Percentiles rank a stretch among this genome's conserved stretches.
Conservation (phyloP, 2,113 vertebrate species). For the Gnathonemus longibarbis region DNA sequence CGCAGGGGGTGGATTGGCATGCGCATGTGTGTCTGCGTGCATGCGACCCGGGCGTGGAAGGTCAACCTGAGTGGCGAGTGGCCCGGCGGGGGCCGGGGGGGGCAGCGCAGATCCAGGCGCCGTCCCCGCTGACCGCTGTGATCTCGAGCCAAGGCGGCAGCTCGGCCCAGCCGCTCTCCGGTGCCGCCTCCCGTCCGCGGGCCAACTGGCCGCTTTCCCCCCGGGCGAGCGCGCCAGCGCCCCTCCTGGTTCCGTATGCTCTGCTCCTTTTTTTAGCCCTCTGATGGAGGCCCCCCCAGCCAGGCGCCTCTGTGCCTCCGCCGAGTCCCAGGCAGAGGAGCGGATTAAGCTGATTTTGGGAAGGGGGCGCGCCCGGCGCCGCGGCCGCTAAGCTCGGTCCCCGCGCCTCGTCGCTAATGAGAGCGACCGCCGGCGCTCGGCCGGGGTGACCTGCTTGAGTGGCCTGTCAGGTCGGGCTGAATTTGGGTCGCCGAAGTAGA, state of each 20-base stretch:
- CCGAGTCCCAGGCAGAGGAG: constrained; percentile 56
- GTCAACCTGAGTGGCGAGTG: constrained; percentile 52
- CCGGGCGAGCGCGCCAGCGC: constrained; percentile 50
- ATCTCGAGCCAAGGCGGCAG: constrained; percentile 63
- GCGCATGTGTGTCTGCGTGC: constrained; percentile 9
- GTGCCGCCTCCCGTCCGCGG: constrained; percentile 57
- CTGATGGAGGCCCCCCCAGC: constrained; percentile 50
- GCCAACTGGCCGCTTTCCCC: constrained; percentile 63
- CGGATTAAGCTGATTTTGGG: constrained; percentile 63
- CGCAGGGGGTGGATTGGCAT: neutral
- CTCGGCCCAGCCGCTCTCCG: constrained; percentile 59
- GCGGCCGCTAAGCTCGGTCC: constrained; percentile 68
- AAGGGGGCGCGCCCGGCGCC: constrained; percentile 58
- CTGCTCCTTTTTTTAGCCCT: constrained; percentile 55
- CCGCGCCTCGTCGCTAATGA: constrained; percentile 58
- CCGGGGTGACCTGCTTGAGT: constrained; percentile 26
- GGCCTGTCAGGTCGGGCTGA: neutral
- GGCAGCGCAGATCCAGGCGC: constrained; percentile 43
- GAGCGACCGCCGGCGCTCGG: constrained; percentile 36
- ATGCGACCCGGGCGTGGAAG: constrained; percentile 39
- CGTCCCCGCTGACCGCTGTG: constrained; percentile 65
- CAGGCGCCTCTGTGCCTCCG: constrained; percentile 51
- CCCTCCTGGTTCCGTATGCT: constrained; percentile 66
- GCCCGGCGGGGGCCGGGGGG: constrained; percentile 43
- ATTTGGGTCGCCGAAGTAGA: neutral